Base-by-base conservation (phyloP, 2,113 vertebrate species). In the Trochalopteron elliotii region DNA sequence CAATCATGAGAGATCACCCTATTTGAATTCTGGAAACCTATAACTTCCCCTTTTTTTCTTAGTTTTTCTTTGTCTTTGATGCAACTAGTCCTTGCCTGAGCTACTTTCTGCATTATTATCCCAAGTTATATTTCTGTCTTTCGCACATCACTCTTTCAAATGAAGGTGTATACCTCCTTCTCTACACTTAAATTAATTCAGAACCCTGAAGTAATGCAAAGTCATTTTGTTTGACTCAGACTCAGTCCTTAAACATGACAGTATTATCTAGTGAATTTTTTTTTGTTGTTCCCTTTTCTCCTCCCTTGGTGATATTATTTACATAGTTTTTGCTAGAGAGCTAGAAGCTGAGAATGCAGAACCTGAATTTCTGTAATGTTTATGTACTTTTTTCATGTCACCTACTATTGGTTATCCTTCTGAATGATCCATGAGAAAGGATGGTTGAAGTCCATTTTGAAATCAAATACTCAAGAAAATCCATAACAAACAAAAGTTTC, bases 221-320 rank as follows among this genome's bases (percentile, higher is more conserved):
- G 5, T 0, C 12, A 30, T 42, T 65, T 68, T 67, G 1, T 33
- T 71, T 70, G 7, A 0, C 7, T 79, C 23, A 35, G 7, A 0
- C 7, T 79, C 23, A 35, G 7, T 49, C 19, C 25, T 84, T 57
- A 47, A 9, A 25, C 30, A 7, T 14, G 28, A 52, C 14, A 52
- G 10, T 53, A 63, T 55, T 50, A 71, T 17, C 7, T 53, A 42
- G 19, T 24, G 24, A 11, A 11, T 30, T 52, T 30, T 5, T 30
- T 8, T 2, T 9, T 21, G 16, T 14, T 15, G 12, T 30, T 82
- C 33, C 5, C 7, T 67, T 70, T 67, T 37, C 12, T 80, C 14
- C 24, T 3, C 20, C 3, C 12, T 64, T 53, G 4, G 13, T 68
- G 6, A 18, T 17, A 33, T 33, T 82, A 59, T 64, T 82, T 69